These are phyloP conservation scores for Maniola hyperantus DNA, from an alignment of 2,888 invertebrate species.

Conservation along the genomic window DNA sequence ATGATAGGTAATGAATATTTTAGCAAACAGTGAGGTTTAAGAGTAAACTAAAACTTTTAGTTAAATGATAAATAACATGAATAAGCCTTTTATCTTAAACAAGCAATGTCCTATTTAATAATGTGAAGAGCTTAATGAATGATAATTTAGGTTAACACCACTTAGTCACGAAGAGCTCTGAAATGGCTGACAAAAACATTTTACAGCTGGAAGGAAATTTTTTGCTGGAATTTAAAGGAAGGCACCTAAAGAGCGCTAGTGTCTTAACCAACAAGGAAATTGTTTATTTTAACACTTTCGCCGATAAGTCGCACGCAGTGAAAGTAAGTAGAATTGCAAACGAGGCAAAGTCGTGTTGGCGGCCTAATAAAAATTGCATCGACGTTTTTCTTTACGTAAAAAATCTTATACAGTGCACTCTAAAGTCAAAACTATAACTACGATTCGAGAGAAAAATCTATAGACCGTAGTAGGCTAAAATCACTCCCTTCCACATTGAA, in stretches of 20 bases:
- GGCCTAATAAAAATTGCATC: background rate
- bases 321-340: constrained; percentile 40
- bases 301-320: constrained; percentile 40
- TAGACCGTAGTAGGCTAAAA: constrained; percentile 57
- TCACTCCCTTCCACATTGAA: background rate
- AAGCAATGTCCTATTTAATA: background rate
- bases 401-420: constrained; percentile 16
- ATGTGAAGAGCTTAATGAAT: background rate
- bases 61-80: background rate
- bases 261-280: constrained; percentile 20
- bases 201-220: background rate
- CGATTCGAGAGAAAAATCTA: constrained; percentile 50
- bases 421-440: constrained; percentile 22
- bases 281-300: constrained; percentile 37
- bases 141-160: background rate
- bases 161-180: background rate
- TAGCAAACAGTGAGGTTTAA: too few relatives aligned
- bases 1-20: too few relatives aligned
- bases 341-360: constrained; percentile 30
- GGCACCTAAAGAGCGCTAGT: background rate
- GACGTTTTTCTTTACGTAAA: constrained; percentile 2
- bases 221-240: background rate
- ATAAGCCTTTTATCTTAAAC: too few relatives aligned
- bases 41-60: background rate
- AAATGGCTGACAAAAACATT: background rate